Evolutionary conservation across 2,797 vertebrate species (phyloP), one percentile per base, ranked within the genome.

Genomic region (Galaxias olidus): DNA sequence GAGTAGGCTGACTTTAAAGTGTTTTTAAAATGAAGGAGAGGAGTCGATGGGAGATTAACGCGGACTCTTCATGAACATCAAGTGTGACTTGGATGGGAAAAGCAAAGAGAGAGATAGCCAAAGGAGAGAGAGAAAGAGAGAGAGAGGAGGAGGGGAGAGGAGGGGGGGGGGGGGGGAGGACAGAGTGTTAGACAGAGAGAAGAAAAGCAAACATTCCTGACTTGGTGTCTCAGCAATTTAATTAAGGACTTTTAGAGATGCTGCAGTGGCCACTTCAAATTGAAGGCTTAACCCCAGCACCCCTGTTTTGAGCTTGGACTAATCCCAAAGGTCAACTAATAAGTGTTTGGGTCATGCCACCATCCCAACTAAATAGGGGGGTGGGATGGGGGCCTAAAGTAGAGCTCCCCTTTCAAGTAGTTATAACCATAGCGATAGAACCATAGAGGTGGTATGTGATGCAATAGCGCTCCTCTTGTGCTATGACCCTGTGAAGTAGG

Each of bases 221-320:
- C 71, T 89, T 64, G 84, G 91, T 94, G 94, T 91, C 94, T 91
- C 88, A 89, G 95, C 93, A 91, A 95, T 94, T 93, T 96, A 93
- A 96, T 95, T 94, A 96, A 94, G 84, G 81, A 86, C 84, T 78
- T 68, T 69, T 83, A 67, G 81, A 84, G 84, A 89, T 81, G 79
- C 78, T 82, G 78, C 83, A 75, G 75, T 40, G 52, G 78, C 76
- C 84, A 79, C 79, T 81, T 77, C 57, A 70, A 86, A 89, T 82
- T 86, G 81, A 82, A 77, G 81, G 78, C 84, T 88, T 88, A 84
- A 83, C 75, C 78, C 80, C 41, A 9, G 15, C 19, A 47, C 48
- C 52, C 68, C 66, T 3, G 8, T 68, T 81, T 79, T 65, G 71
- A 77, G 60, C 69, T 81, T 85, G 84, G 83, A 79, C 79, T 89